Evolutionary conservation across 2,113 vertebrate species (phyloP), one percentile per base, ranked within the genome.

Genomic region (Dinomys branickii): DNA sequence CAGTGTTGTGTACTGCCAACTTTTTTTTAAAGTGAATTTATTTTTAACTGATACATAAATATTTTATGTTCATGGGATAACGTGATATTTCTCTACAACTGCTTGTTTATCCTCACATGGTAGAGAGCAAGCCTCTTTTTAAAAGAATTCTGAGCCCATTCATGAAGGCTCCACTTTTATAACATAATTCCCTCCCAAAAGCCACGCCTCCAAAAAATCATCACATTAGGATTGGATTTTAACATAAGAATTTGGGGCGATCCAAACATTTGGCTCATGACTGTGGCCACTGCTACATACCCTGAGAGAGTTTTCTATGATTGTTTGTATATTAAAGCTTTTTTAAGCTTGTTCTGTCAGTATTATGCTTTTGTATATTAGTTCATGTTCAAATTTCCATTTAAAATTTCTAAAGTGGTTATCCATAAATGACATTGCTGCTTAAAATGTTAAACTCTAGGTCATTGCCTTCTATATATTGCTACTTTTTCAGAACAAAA

Each of bases 371-470:
- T 93, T 94, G 11, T 82, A 3, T 94, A 85, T 69, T 96, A 90
- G 80, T 86, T 87, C 54, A 35, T 61, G 10, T 92, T 91, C 26
- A 63, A 41, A 38, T 91, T 96, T 91, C 35, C 58, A 92, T 91
- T 90, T 95, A 69, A 96, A 75, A 94, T 85, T 91, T 90, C 14
- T 75, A 2, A 77, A 92, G 56, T 90, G 24, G 7, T 71, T 93
- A 78, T 38, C n/a, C 83, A 38, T 85, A 81, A 93, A 84, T 91
- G 4, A 22, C 3, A 63, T 85, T 94, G 22, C 67, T 90, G 13
- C 24, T 92, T 96, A 88, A 82, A 47, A 24, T 85, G 87, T 91
- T 52, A 58, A 91, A 44, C 0, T 78, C 9, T 77, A 63, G 16
- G 3, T 92, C 47, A 85, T 0, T 78, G 52, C 17, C 78, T 73